phyloP scores from a whole-genome alignment of 2,113 vertebrate genomes.

The Pithys albifrons region DNA sequence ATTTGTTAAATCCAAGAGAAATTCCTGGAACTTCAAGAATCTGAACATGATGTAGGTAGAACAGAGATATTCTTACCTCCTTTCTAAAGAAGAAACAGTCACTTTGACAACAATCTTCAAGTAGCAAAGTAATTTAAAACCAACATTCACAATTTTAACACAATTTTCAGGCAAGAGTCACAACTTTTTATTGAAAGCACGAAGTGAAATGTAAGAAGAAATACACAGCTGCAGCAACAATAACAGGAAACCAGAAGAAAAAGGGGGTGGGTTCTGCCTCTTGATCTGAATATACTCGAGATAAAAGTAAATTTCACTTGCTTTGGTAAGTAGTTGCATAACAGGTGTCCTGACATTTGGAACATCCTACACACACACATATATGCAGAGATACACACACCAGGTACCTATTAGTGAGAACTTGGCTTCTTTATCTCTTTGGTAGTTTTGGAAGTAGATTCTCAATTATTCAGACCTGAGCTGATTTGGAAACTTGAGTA shows the following conservation, averaged over 20 bases:
- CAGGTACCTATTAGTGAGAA: neutral
- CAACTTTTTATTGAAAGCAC: conserved; percentile 16
- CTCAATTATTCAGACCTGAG: neutral
- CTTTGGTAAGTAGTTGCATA: neutral
- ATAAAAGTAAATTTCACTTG: neutral
- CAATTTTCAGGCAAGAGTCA: neutral
- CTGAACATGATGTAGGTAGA: neutral
- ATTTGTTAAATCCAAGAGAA: conserved; percentile 7
- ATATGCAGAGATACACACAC: neutral
- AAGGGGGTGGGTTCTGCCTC: conserved; percentile 28
- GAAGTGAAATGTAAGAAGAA: conserved; percentile 33
- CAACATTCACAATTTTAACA: neutral
- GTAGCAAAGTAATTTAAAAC: conserved; percentile 34
- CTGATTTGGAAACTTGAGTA: neutral
- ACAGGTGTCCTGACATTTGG: neutral
- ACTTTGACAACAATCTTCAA: conserved; percentile 9
- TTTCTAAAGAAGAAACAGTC: conserved; percentile 41
- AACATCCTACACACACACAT: neutral
- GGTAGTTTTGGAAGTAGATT: neutral
- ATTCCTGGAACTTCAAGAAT: conserved; percentile 54
- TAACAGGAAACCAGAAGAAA: conserved; percentile 59
- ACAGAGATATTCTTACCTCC: conserved; percentile 51
- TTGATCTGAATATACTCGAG: conserved; percentile 8
- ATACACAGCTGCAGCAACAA: conserved; percentile 46
- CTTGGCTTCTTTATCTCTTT: neutral